Evolutionary conservation across 2,888 invertebrate species (phyloP), one percentile per base, ranked within the genome.

Genomic region (Diploptera punctata): DNA sequence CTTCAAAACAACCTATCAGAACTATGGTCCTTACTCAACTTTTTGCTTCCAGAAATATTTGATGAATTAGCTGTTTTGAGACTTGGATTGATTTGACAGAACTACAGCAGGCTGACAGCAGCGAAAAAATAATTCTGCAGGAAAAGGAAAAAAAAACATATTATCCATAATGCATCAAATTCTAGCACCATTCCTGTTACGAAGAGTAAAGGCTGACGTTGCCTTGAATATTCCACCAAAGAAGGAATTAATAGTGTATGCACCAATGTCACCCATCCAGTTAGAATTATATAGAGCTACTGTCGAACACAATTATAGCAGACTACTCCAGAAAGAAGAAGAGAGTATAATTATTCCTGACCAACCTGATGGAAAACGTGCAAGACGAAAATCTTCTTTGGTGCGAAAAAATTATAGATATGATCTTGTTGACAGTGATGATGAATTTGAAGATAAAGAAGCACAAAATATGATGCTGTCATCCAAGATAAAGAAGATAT

Each of bases 21-120:
- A 81, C 80, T 93, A 18, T 93, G 92, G 91, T 86, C 91, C 0
- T 80, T 93, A 21, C 82, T 92, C 7, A 88, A 92, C 80, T 93
- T 91, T 77, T 80, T 92, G 0, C 80, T 91, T 70, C 92, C 92
- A 0, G 88, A 90, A 74, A 85, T 92, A 31, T 92, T 93, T 80
- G 84, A 87, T 76, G 86, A 89, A 75, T 80, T 89, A 19, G 83
- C 86, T 57, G 86, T 88, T 73, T 92, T 80, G 86, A 89, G 75
- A 83, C 87, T 0, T 87, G 91, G 86, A 88, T 92, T 79, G 84
- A 89, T 77, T 82, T 85, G 0, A 81, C 81, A 60, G 81, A 82
- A 54, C 79, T 90, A 5, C 82, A 84, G 62, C 81, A 84, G 70
- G 81, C 83, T n/a, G 80, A 81, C 65, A 86, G 83, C 19, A 81